Base-by-base conservation (phyloP, 2,797 vertebrate species). In the Heterohyrax brucei region DNA sequence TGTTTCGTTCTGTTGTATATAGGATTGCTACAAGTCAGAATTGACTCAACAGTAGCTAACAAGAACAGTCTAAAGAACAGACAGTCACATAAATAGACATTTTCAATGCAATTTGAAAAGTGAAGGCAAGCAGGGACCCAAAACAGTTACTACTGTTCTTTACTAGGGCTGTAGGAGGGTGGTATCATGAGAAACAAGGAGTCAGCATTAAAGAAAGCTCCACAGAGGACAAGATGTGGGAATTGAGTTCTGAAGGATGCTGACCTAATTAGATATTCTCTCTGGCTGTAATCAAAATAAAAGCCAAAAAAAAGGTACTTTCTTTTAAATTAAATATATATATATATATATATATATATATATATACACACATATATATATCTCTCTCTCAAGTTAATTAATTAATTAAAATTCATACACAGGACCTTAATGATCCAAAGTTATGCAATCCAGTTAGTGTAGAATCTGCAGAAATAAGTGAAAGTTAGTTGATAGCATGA, bases 351-450 rank as follows among this genome's bases (percentile, higher is more conserved):
- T 3, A 39, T 3, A 39, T 39, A 39, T 39, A 39, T 39, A 39
- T 39, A 39, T n/a, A n/a, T n/a, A n/a, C n/a, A n/a, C n/a, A n/a
- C n/a, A n/a, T n/a, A n/a, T n/a, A n/a, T n/a, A n/a, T 18, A 1
- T 50, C 3, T 48, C 13, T 48, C 56, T 73, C 14, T 94, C 68
- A 85, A 91, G 78, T 33, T 85, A 56, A 88, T 89, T 26, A 85
- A 95, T 33, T 85, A 56, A 88, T 89, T 26, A 85, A 95, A 80
- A 33, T 5, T 75, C 7, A 84, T 62, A 33, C 44, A 64, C 21
- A 59, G 80, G 46, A 33, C 26, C 39, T 91, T 87, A 93, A 68
- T 46, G 88, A 70, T 61, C 6, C 44, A 91, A 66, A 73, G 6
- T 3, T 62, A 28, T 80, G 44, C 46, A 75, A 68, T 86, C 7